A percentile compares a stretch with the other conserved stretches of the same genome.
Conservation (phyloP, 1,140 invertebrate species). For the Stenopsyche tienmushanensis region DNA sequence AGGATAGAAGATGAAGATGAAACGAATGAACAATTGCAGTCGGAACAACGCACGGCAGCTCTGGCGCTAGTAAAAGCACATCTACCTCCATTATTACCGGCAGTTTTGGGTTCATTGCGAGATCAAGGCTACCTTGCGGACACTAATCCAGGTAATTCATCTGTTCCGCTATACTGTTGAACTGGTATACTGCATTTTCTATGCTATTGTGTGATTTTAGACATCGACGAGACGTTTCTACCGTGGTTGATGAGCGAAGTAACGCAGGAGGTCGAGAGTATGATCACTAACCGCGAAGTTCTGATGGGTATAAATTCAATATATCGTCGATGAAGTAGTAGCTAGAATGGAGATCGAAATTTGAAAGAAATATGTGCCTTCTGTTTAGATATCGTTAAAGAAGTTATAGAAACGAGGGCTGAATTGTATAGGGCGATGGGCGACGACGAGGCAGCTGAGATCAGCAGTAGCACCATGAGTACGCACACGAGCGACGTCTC, state of each 20-base stretch:
- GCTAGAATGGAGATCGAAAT: no score
- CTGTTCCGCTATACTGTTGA: background rate
- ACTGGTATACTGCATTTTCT: background rate
- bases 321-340: no score
- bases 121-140: slow-evolving; percentile 72
- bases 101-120: slow-evolving; percentile 75
- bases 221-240: slow-evolving; percentile 78
- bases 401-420: slow-evolving; percentile 71
- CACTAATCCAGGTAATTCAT: slow-evolving; percentile 14
- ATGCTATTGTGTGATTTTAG: slow-evolving; percentile 45
- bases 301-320: slow-evolving; percentile 61
- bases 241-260: slow-evolving; percentile 87
- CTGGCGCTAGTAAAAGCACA: slow-evolving; percentile 80
- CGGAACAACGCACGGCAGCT: slow-evolving; percentile 71
- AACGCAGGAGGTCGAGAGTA: slow-evolving; percentile 72
- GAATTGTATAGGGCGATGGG: slow-evolving; percentile 55
- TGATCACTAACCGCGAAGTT: slow-evolving; percentile 75
- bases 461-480: slow-evolving; percentile 3
- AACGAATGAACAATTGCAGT: slow-evolving; percentile 21
- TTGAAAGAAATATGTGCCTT: no score
- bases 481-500: slow-evolving; percentile 6
- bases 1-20: slow-evolving; percentile 15
- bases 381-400: slow-evolving; percentile 66
- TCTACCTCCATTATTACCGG: slow-evolving; percentile 79
- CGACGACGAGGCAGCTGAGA: slow-evolving; percentile 36